A percentile compares a stretch with the other conserved stretches of the same genome.
Evolutionary conservation across 2,888 invertebrate species (phyloP).

Genomic region (Allygus modestus): DNA sequence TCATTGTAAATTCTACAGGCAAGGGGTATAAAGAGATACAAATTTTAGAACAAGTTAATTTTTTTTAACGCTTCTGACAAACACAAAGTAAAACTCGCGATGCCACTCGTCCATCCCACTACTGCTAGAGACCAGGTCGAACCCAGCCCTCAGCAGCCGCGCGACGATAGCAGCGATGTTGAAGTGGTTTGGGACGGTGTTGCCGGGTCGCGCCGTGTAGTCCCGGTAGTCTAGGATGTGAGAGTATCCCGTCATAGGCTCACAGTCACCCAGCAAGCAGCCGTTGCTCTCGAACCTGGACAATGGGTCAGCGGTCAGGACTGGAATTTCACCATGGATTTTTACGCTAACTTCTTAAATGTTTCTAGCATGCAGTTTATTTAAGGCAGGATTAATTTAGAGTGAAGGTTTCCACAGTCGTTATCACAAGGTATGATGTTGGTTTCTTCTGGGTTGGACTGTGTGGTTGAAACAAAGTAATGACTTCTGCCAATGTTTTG

Average conservation of each 20-base stretch:
- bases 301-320: no score
- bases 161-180: constrained; percentile 35
- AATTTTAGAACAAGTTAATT: constrained; percentile 1
- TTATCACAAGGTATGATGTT: no score
- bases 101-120: constrained; percentile 44
- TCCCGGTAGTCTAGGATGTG: constrained; percentile 46
- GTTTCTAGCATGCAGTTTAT: no score
- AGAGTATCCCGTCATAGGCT: constrained; percentile 9
- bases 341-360: no score
- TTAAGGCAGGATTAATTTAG: no score
- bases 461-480: no score
- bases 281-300: constrained; percentile 38
- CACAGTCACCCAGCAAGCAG: constrained; percentile 36
- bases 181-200: constrained; percentile 39
- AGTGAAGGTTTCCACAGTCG: no score
- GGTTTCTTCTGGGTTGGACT: no score
- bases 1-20: no score
- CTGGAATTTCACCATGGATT: no score
- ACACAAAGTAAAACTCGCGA: constrained; percentile 32
- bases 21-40: no score
- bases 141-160: neutral
- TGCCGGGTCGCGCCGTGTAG: constrained; percentile 29
- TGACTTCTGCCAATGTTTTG: no score
- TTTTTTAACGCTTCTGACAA: neutral
- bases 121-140: constrained; percentile 11